Percentiles rank a stretch among this genome's conserved stretches.
Evolutionary conservation across 2,113 vertebrate genomes (phyloP).

Genomic region (Stegastes partitus): DNA sequence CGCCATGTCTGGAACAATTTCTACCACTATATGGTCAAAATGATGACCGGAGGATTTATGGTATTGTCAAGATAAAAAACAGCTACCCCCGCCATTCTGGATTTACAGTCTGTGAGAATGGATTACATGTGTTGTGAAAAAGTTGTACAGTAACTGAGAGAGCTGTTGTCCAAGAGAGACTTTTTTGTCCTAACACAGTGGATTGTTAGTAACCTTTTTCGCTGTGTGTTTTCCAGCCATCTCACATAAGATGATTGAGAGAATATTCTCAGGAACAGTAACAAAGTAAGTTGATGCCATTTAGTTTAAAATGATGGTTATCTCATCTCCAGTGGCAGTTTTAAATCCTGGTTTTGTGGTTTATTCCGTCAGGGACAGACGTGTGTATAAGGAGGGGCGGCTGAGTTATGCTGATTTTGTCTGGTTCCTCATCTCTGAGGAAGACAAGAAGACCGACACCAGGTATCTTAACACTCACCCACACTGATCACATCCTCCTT

Average conservation of each 20-base stretch:
- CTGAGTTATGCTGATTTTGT: conserved; percentile 96
- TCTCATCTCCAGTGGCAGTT: not conserved
- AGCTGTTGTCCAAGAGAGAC: conserved; percentile 22
- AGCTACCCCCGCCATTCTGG: conserved; percentile 32
- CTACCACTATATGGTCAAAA: conserved; percentile 52
- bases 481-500: not conserved
- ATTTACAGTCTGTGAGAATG: conserved; percentile 71
- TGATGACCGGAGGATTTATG: conserved; percentile 70
- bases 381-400: conserved; percentile 87
- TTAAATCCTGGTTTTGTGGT: conserved; percentile 1
- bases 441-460: conserved; percentile 94
- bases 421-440: conserved; percentile 97
- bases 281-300: conserved; percentile 84
- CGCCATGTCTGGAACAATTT: conserved; percentile 76
- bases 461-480: conserved; percentile 82
- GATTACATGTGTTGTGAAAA: conserved; percentile 66
- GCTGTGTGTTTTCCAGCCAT: conserved; percentile 83
- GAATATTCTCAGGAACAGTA: conserved; percentile 96
- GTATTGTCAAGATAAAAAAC: conserved; percentile 62
- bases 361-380: conserved; percentile 82
- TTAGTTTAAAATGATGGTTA: conserved; percentile 6
- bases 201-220: conserved; percentile 43
- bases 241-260: conserved; percentile 92
- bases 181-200: not conserved
- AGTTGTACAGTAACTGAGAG: conserved; percentile 31